Percentiles rank a stretch among this genome's conserved stretches.
Conservation (phyloP, 2,797 vertebrate species). For the Nasua narica region DNA sequence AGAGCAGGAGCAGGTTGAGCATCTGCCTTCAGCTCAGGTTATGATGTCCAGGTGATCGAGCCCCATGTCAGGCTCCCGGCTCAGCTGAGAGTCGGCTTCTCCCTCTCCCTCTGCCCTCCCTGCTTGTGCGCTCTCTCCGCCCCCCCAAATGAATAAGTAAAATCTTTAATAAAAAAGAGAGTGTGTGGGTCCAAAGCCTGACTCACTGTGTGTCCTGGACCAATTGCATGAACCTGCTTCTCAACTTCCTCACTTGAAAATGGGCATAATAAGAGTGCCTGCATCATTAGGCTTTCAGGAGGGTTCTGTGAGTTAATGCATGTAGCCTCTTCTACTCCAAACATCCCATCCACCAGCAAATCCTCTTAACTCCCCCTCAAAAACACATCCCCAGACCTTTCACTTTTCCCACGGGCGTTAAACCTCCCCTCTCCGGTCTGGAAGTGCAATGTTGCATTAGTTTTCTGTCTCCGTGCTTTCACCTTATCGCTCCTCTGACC, state of each 20-base stretch:
- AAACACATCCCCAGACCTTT: not conserved
- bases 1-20: no score
- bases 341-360: not conserved
- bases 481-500: not conserved
- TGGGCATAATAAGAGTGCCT: not conserved
- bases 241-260: not conserved
- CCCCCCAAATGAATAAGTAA: no score
- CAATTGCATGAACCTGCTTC: not conserved
- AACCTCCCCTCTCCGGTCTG: not conserved
- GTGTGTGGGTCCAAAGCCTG: not conserved
- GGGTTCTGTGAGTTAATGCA: not conserved
- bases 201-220: no score
- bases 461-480: not conserved
- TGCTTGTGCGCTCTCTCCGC: no score
- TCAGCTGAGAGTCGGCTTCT: no score
- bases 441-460: not conserved
- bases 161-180: no score
- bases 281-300: not conserved
- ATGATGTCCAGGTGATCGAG: no score
- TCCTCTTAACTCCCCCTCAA: not conserved
- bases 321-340: not conserved
- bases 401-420: not conserved
- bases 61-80: no score
- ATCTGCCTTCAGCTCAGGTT: no score
- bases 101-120: no score